A percentile compares a stretch with the other conserved stretches of the same genome.
Conservation (phyloP, 1,140 invertebrate species). For the Drosophila malerkotliana region DNA sequence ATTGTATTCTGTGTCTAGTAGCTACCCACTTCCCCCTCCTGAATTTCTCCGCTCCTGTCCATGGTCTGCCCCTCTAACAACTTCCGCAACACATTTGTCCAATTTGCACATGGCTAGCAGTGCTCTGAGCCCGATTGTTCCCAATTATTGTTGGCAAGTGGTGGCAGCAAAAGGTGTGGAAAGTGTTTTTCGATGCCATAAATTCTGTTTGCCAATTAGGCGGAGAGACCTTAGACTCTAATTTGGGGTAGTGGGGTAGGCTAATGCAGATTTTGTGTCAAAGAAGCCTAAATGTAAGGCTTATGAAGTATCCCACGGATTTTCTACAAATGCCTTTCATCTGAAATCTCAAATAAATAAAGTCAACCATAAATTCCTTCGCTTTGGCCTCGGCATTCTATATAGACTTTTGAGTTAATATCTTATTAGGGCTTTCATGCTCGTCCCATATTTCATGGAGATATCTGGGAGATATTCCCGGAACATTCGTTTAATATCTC, state of each 20-base stretch:
- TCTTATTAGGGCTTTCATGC: conserved; percentile 1
- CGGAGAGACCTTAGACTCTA: conserved; percentile 31
- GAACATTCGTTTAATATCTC: conserved; percentile 31
- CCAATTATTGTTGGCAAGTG: conserved; percentile 70
- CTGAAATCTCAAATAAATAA: too few species aligned
- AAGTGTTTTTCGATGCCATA: conserved; percentile 71
- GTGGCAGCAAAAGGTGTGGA: conserved; percentile 64
- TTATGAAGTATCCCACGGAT: too few species aligned
- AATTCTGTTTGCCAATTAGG: conserved; percentile 67
- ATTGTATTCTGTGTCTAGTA: conserved; percentile 25
- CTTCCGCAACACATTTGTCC: conserved; percentile 78
- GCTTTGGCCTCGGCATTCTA: background rate
- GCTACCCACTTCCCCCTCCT: background rate
- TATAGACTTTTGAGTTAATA: conserved; percentile 8
- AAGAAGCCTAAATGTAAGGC: background rate
- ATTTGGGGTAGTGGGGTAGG: conserved; percentile 38
- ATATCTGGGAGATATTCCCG: conserved; percentile 15
- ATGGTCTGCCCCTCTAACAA: conserved; percentile 45
- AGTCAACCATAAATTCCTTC: background rate
- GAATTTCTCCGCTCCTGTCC: conserved; percentile 1
- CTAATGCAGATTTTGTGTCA: conserved; percentile 5
- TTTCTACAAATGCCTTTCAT: too few species aligned
- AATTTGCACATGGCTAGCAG: conserved; percentile 63
- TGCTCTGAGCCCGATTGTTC: conserved; percentile 66
- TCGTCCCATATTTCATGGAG: conserved; percentile 24